Percentiles rank a stretch among this genome's conserved stretches.
Evolutionary conservation across 2,888 invertebrate genomes (phyloP).

Genomic region (Silvanus unidentatus): DNA sequence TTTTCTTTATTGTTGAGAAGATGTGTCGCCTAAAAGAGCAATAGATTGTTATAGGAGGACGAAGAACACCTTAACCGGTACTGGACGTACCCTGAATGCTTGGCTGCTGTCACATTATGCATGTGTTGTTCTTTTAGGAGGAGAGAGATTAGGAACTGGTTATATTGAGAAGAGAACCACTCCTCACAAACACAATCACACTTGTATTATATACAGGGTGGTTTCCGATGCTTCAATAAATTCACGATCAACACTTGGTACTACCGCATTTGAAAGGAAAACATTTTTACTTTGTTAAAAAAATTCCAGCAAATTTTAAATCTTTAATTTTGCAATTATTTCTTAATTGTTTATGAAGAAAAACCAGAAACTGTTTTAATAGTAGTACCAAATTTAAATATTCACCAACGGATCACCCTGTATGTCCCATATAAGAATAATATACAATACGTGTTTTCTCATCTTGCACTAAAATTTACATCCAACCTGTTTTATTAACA

Average conservation of each 20-base stretch:
- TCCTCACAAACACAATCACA: conserved; percentile 32
- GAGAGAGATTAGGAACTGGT: conserved; percentile 42
- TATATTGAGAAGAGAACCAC: conserved; percentile 36
- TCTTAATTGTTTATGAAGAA: too few relatives aligned
- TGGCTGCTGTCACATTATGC: conserved; percentile 39
- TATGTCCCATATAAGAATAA: not conserved
- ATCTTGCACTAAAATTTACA: conserved; percentile 26
- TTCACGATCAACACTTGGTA: not conserved
- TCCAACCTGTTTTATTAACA: conserved; percentile 25
- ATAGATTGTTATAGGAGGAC: conserved; percentile 34
- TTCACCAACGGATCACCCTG: too few relatives aligned
- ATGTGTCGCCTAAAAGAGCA: conserved; percentile 19
- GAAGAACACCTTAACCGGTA: conserved; percentile 34
- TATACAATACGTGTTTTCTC: conserved; percentile 25
- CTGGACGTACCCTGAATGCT: not conserved
- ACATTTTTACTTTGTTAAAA: not conserved
- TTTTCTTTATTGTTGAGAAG: not conserved
- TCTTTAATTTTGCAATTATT: too few relatives aligned
- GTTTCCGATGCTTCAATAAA: not conserved
- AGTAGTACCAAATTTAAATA: too few relatives aligned
- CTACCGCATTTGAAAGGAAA: not conserved
- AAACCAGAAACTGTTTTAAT: too few relatives aligned
- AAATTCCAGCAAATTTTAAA: too few relatives aligned
- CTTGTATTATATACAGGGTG: not conserved
- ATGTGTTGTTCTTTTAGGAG: conserved; percentile 32